Evolutionary conservation across 2,888 invertebrate species (phyloP), one percentile per base, ranked within the genome.

Genomic region (Leucania comma): DNA sequence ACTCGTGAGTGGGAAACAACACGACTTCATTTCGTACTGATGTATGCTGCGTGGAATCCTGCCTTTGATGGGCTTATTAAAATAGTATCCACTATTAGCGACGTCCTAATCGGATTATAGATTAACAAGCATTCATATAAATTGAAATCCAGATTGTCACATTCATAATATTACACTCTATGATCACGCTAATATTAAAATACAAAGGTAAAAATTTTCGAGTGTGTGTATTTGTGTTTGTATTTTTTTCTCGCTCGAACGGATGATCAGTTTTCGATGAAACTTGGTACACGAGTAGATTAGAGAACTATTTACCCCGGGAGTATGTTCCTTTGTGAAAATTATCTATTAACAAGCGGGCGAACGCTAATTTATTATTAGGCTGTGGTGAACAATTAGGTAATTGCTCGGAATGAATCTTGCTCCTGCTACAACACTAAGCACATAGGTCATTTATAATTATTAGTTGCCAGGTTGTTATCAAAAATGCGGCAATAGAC

Each of bases 1-100:
- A 83, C 76, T 87, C 79, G 75, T 38, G 75, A 73, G 32, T 67
- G 57, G 69, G 48, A 69, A 75, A 74, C 35, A 12, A 72, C 78
- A 62, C 42, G 72, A 67, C 51, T 53, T 1, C 22, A 48, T 20
- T 26, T 22, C 48, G 14, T 78, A 53, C 29, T 57, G 35, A 63
- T n/a, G 54, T 51, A 10, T 38, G 48, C 51, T 1, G 20, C 22
- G 38, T 42, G 35, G 46, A 46, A 24, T 35, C 24, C 24, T 32
- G 50, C 24, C 24, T 26, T 35, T 35, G 14, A 14, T 48, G 22
- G 20, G 4, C 9, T 9, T 5, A 54, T n/a, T 9, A 54, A 29
- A 54, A n/a, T 54, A 54, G 10, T 20, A 29, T 17, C 26, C 20
- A 56, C 56, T 32, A 32, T 32, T 54, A 12, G 4, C n/a, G 20